Conservation (phyloP, 2,113 vertebrate species). For the Noctilio leporinus region DNA sequence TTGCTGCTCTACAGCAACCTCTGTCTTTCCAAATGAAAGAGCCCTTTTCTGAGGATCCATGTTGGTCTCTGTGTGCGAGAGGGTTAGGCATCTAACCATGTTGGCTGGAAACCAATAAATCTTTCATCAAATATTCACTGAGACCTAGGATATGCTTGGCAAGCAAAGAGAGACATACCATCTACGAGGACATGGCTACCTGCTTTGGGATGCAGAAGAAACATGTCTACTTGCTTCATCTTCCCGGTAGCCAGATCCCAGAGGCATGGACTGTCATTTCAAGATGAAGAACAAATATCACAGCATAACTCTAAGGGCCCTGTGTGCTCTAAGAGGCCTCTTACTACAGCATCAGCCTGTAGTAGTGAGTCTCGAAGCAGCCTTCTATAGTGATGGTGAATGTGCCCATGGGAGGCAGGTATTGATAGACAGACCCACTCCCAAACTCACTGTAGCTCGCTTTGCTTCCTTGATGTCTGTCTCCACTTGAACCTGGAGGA, state of each 20-base stretch:
- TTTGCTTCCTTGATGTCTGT: not conserved
- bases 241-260: not conserved
- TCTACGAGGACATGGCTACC: not conserved
- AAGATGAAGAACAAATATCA: not conserved
- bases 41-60: not conserved
- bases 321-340: not conserved
- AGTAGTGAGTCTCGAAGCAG: not conserved
- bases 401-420: not conserved
- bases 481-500: not conserved
- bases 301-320: not conserved
- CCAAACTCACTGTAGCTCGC: not conserved
- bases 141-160: not conserved
- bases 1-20: not conserved
- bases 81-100: not conserved
- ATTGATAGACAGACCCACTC: too few relatives aligned
- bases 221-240: not conserved
- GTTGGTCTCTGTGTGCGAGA: not conserved
- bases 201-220: not conserved
- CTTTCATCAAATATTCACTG: not conserved
- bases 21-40: not conserved
- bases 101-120: not conserved
- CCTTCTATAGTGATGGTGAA: not conserved
- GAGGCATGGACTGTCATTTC: not conserved
- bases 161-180: not conserved
- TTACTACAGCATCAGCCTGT: not conserved